phyloP scores from a whole-genome alignment of 2,797 vertebrate genomes.

The Enteromius afrohamiltoni region DNA sequence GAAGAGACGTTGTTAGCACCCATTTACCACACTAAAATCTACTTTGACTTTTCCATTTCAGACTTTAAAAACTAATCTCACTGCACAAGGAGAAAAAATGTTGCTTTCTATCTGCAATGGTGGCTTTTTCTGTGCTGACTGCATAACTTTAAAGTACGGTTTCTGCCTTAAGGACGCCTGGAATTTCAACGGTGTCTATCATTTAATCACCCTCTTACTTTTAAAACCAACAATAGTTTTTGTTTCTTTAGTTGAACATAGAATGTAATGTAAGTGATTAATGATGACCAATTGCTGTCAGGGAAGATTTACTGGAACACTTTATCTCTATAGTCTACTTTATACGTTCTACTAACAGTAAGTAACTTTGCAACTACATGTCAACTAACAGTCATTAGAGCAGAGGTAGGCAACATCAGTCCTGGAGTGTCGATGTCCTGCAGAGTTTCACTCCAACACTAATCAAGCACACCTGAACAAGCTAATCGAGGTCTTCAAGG shows the following conservation, averaged over 20 bases:
- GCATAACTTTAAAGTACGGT: background rate
- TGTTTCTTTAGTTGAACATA: background rate
- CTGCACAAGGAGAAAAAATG: constrained; percentile 36
- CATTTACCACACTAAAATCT: constrained; percentile 69
- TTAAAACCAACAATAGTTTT: background rate
- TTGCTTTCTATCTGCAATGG: background rate
- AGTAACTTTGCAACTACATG: too few relatives aligned
- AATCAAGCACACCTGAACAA: too few relatives aligned
- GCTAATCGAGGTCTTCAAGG: too few relatives aligned
- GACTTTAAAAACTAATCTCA: constrained; percentile 34
- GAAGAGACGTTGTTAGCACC: constrained; percentile 72
- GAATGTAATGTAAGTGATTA: background rate
- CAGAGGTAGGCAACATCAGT: too few relatives aligned
- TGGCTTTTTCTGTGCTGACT: constrained; percentile 3
- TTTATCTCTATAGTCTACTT: too few relatives aligned
- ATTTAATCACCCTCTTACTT: too few relatives aligned
- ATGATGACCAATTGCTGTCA: background rate
- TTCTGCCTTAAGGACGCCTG: background rate
- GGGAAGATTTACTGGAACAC: background rate
- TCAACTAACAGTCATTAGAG: too few relatives aligned
- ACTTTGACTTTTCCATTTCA: constrained; percentile 60
- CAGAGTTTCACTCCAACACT: too few relatives aligned
- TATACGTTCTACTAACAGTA: too few relatives aligned
- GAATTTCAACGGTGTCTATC: background rate
- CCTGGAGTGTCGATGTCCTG: too few relatives aligned